Conservation (phyloP, 2,113 vertebrate genomes). For the Hyperopisus bebe region DNA sequence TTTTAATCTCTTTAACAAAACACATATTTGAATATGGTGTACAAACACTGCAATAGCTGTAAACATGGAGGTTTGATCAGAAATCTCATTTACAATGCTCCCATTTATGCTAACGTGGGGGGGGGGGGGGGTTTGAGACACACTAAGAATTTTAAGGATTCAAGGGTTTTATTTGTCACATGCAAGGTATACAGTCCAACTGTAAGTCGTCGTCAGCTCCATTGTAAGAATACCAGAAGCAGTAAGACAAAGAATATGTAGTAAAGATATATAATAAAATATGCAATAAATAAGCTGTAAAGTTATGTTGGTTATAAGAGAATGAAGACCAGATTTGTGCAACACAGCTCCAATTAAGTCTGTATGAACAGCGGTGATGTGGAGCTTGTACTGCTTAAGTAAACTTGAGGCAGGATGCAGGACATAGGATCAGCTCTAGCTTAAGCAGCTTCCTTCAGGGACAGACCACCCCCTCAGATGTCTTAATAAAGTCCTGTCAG, state of each 20-base stretch:
- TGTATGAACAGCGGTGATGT: background rate
- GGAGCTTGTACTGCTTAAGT: background rate
- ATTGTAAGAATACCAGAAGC: background rate
- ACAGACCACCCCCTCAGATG: constrained; percentile 26
- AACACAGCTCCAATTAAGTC: background rate
- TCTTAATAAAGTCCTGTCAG: constrained; percentile 45
- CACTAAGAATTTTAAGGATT: background rate
- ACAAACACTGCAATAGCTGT: background rate
- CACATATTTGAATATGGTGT: background rate
- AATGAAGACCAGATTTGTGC: background rate
- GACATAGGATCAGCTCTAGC: too few relatives aligned
- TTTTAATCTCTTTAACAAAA: background rate
- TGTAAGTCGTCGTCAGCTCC: background rate
- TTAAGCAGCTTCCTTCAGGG: background rate
- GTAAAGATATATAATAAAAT: background rate
- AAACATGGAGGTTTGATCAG: background rate
- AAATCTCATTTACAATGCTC: background rate
- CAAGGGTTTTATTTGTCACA: background rate
- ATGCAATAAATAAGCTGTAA: background rate
- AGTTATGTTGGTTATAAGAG: background rate
- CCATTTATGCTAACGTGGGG: background rate
- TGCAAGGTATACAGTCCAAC: background rate
- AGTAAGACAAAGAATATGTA: background rate
- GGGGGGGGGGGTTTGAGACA: background rate
- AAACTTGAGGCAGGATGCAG: background rate